Evolutionary conservation across 2,797 vertebrate genomes (phyloP).

Genomic region (Mormyrops boulengeri): DNA sequence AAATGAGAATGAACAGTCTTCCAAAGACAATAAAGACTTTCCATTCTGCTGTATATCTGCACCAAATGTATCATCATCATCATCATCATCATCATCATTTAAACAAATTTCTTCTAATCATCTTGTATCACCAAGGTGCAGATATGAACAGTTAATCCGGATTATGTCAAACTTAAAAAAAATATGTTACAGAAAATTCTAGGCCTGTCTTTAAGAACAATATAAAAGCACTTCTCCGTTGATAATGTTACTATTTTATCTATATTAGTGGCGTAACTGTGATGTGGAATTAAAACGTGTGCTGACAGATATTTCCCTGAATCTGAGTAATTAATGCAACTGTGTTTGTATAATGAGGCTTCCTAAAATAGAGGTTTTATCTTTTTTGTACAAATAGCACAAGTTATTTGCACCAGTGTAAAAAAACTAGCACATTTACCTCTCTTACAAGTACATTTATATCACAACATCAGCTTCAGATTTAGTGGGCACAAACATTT

Average conservation of each 20-base stretch:
- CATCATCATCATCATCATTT: background rate
- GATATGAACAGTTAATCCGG: background rate
- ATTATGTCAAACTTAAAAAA: background rate
- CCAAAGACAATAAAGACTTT: background rate
- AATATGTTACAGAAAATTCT: background rate
- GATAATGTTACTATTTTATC: background rate
- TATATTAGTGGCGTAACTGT: background rate
- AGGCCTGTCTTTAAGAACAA: background rate
- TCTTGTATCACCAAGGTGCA: background rate
- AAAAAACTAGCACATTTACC: background rate
- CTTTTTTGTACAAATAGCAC: background rate
- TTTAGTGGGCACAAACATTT: background rate
- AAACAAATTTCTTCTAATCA: background rate
- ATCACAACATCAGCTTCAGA: background rate
- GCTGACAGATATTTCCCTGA: constrained; percentile 10
- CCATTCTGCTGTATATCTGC: background rate
- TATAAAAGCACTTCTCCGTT: background rate
- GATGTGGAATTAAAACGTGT: background rate
- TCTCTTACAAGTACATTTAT: background rate
- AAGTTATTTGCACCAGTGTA: background rate
- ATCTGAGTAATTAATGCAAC: constrained; percentile 12
- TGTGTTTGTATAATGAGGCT: background rate
- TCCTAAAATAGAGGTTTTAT: background rate
- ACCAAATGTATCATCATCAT: background rate
- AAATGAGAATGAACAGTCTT: background rate